Evolutionary conservation across 1,140 invertebrate genomes (phyloP).

Genomic region (Cephus cinctus): DNA sequence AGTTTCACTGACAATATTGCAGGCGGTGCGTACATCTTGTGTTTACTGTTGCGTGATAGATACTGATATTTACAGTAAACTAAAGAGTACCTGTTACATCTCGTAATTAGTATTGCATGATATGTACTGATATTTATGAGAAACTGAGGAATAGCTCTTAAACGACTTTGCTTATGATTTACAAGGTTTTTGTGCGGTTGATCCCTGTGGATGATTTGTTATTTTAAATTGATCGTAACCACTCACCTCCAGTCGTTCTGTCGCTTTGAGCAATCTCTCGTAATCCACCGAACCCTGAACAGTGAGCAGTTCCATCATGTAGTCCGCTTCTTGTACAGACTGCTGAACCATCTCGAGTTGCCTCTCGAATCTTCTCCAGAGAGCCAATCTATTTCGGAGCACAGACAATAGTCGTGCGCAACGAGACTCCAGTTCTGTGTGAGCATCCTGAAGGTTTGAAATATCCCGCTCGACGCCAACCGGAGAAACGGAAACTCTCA

Average conservation of each 20-base stretch:
- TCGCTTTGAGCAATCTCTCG: constrained; percentile 75
- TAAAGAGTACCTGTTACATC: too few relatives aligned
- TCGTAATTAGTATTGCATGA: too few relatives aligned
- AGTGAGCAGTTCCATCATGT: constrained; percentile 79
- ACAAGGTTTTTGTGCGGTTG: too few relatives aligned
- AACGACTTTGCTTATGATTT: too few relatives aligned
- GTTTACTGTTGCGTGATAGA: too few relatives aligned
- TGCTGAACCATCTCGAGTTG: constrained; percentile 76
- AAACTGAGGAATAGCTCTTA: too few relatives aligned
- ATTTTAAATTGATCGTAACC: too few relatives aligned
- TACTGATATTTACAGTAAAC: too few relatives aligned
- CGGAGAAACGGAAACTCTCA: constrained; percentile 72
- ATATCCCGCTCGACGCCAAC: constrained; percentile 72
- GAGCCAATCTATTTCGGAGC: constrained; percentile 63
- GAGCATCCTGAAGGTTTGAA: constrained; percentile 70
- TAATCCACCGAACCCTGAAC: constrained; percentile 81
- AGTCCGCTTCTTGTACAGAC: constrained; percentile 77
- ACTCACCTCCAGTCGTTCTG: constrained; percentile 76
- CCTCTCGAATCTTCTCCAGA: constrained; percentile 74
- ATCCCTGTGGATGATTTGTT: too few relatives aligned
- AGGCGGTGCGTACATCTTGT: too few relatives aligned
- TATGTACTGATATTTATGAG: too few relatives aligned
- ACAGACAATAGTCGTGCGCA: constrained; percentile 65
- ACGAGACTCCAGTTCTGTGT: constrained; percentile 67
- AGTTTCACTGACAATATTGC: too few relatives aligned